Evolutionary conservation across 2,888 invertebrate species (phyloP), one percentile per base, ranked within the genome.

Genomic region (Agriopis aurantiaria): DNA sequence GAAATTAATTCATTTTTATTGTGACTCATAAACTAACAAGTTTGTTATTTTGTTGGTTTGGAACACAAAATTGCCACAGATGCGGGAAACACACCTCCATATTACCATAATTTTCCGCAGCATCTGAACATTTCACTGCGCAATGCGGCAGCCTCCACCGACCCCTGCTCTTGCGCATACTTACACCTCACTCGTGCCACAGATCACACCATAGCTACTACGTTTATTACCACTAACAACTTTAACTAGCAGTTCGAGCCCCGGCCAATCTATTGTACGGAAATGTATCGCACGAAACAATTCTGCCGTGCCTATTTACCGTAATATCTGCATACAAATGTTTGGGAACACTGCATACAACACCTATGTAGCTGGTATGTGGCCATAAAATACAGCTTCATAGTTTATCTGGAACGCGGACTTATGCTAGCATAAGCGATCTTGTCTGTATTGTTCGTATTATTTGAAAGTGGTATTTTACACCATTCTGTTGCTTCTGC

Each of bases 231-330:
- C 61, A 57, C 67, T 62, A 64, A 59, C 55, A 49, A 56, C 63
- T 49, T 84, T 86, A 88, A 90, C 90, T 89, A 88, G 87, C 82
- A 78, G 81, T 78, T 85, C 81, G 80, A 84, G 82, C 85, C 82
- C 80, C 79, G 81, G 72, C 85, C 85, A 80, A 86, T 87, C 91
- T 88, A 91, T 92, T 93, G 90, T 91, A 88, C 90, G 90, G 92
- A 92, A 92, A 93, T 92, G 88, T 90, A 63, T 86, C 87, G 75
- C 91, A 90, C 91, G 90, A 90, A 92, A 91, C 91, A 89, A 92
- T 92, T 69, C 69, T 48, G 55, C 61, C 61, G 61, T 52, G 62
- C 84, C 88, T 83, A 88, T 84, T 86, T 88, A 90, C 88, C 85
- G 87, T 88, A 71, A 82, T 90, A 91, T 89, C 87, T 89, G 88